Evolutionary conservation across 2,888 invertebrate genomes (phyloP), one percentile per base, ranked within the genome.

Genomic region (Lasioglossum vierecki): DNA sequence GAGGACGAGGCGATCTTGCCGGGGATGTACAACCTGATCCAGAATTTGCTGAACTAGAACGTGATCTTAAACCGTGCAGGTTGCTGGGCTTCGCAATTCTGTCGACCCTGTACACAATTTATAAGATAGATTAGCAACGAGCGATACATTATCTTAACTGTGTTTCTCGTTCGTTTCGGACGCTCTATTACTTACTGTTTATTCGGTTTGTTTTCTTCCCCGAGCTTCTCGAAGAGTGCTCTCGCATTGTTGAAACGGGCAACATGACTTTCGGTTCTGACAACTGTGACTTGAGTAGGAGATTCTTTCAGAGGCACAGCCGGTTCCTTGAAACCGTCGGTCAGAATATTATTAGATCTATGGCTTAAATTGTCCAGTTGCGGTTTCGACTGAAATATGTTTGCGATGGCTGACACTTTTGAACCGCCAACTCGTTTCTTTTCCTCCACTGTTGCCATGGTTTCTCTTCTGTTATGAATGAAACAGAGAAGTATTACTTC

Each of bases 231-330:
- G 95, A 99, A 99, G 81, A 99, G 96, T 68, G 99, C 98, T 87
- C 98, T 96, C 4, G 98, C 98, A 95, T 98, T 98, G 95, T 99
- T 98, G 95, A 98, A 98, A 86, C 98, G 96, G n/a, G 98, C 97
- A 92, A 98, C 97, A 94, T 98, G 98, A 92, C 98, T 98, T 95
- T 98, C 98, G 30, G 98, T 98, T 87, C 98, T 96, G 84, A 97
- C 98, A 72, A 98, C 97, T 18, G 97, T 97, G 63, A 97, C 97
- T 92, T 97, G 96, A 11, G 93, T 93, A 77, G 94, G 94, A 71
- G 95, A 94, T 78, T 95, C 95, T 84, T 94, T 95, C 49, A 92
- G 89, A 83, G 91, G 93, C 84, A 92, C 93, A 95, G 96, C 93
- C 95, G 96, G 95, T 95, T 96, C 94, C 76, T 94, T 94, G 81